Evolutionary conservation across 2,797 vertebrate genomes (phyloP).

Genomic region (Podarcis siculus): DNA sequence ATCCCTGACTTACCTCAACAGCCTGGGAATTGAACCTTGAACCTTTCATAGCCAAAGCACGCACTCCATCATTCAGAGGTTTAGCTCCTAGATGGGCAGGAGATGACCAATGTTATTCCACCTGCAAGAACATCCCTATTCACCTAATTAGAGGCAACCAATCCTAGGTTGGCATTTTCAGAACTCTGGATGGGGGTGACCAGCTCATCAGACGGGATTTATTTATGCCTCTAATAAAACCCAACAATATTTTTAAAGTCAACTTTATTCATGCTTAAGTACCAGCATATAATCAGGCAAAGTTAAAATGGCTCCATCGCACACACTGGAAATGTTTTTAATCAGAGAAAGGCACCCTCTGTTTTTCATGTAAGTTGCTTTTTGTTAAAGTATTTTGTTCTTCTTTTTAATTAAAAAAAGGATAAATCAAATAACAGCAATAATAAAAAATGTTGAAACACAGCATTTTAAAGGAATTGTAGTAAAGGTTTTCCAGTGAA

Average conservation of each 20-base stretch:
- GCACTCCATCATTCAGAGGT: background rate
- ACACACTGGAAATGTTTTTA: background rate
- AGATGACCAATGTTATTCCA: background rate
- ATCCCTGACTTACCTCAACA: background rate
- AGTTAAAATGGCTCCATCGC: background rate
- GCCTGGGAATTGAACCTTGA: too few relatives aligned
- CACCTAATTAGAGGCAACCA: background rate
- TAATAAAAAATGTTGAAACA: constrained; percentile 41
- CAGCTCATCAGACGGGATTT: background rate
- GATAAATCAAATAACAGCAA: background rate
- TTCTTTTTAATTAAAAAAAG: constrained; percentile 45
- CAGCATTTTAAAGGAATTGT: constrained; percentile 26
- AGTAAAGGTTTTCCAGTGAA: background rate
- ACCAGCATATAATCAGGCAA: background rate
- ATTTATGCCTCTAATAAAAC: background rate
- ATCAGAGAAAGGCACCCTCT: background rate
- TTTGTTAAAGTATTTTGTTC: background rate
- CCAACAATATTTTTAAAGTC: background rate
- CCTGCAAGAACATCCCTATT: background rate
- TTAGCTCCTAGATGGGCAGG: too few relatives aligned
- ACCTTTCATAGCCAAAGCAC: too few relatives aligned
- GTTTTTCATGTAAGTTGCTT: background rate
- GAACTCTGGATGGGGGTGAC: background rate
- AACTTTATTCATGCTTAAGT: constrained; percentile 3
- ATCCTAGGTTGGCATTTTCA: background rate